Evolutionary conservation across 2,797 vertebrate genomes (phyloP).

Genomic region (Lepilemur ruficaudatus): DNA sequence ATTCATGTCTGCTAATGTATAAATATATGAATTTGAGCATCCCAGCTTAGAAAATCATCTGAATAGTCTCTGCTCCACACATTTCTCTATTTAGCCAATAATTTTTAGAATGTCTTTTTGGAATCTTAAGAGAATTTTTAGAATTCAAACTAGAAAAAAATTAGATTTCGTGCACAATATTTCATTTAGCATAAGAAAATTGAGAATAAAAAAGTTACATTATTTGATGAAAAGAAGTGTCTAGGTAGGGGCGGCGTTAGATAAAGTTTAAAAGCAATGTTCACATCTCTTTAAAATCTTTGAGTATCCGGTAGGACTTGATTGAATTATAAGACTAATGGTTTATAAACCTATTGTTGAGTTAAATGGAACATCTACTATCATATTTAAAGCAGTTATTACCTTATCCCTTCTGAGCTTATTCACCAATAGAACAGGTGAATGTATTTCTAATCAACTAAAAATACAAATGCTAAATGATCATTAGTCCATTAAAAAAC

Average conservation of each 20-base stretch:
- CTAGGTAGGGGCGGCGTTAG: not conserved
- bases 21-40: not conserved
- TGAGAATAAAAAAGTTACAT: not conserved
- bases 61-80: not conserved
- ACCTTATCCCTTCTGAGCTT: not conserved
- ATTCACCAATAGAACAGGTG: not conserved
- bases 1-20: not conserved
- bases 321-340: conserved; percentile 47
- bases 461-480: conserved; percentile 42
- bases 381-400: conserved; percentile 20
- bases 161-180: not conserved
- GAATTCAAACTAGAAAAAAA: not conserved
- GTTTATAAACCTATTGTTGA: conserved; percentile 46
- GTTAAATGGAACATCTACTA: not conserved
- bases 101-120: not conserved
- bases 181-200: not conserved
- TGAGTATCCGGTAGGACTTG: not conserved
- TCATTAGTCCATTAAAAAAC: not conserved
- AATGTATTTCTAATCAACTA: conserved; percentile 50
- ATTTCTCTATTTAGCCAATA: not conserved
- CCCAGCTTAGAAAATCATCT: not conserved
- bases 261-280: not conserved
- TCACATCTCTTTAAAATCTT: not conserved
- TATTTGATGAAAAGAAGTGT: not conserved
- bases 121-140: not conserved